Percentiles rank a stretch among this genome's conserved stretches.
Conservation (phyloP, 2,113 vertebrate genomes). For the Alces alces region DNA sequence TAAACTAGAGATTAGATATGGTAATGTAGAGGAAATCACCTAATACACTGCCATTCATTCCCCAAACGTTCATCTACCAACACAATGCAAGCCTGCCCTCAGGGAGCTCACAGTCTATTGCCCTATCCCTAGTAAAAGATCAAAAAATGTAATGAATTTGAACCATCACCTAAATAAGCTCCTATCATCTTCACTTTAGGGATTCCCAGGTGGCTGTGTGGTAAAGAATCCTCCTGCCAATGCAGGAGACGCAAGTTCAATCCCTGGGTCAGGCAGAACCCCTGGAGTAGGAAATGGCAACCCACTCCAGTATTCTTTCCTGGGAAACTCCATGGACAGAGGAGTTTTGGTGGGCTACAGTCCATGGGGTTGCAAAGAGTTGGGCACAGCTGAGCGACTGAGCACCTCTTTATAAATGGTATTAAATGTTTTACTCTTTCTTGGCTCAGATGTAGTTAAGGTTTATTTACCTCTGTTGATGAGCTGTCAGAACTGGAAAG, state of each 20-base stretch:
- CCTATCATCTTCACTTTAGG: not conserved
- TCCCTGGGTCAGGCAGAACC: not conserved
- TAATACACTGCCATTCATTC: not conserved
- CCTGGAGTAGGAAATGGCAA: not conserved
- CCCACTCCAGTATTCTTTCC: not conserved
- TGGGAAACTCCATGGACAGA: not conserved
- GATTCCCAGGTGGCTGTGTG: not conserved
- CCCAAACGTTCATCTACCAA: not conserved
- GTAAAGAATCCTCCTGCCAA: not conserved
- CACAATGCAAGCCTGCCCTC: not conserved
- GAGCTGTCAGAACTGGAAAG: constrained; percentile 7
- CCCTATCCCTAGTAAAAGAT: not conserved
- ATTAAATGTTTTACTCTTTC: not conserved
- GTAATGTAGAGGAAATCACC: not conserved
- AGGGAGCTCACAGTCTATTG: not conserved
- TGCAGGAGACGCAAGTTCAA: not conserved
- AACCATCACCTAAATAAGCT: not conserved
- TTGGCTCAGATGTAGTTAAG: not conserved
- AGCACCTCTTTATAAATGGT: not conserved
- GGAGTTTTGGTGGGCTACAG: not conserved
- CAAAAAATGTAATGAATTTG: not conserved
- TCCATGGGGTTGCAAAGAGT: not conserved
- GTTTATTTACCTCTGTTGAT: constrained; percentile 39
- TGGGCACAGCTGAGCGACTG: not conserved
- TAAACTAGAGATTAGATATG: not conserved